Evolutionary conservation across 53 echinoderm and acorn worm genomes (phyloP).

Genomic region (Patiria pectinifera): DNA sequence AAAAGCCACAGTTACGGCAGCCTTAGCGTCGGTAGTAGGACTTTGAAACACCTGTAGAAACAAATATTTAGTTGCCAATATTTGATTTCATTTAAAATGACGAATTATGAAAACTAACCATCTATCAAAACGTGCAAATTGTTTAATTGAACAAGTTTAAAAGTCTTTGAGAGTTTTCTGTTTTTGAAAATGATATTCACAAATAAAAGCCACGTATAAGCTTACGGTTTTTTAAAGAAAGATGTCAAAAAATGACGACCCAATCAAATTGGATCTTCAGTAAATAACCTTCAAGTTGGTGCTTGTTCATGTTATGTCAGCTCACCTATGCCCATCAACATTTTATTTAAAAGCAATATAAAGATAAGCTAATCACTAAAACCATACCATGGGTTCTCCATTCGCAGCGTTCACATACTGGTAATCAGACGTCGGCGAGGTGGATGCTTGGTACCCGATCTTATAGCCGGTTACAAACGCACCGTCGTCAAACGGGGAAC

Average conservation of each 20-base stretch:
- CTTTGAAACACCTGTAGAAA: background rate
- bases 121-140: too few relatives aligned
- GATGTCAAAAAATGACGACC: too few relatives aligned
- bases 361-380: background rate
- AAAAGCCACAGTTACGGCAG: background rate
- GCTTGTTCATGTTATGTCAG: too few relatives aligned
- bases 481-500: background rate
- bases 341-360: background rate
- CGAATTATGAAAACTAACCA: too few relatives aligned
- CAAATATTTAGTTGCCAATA: background rate
- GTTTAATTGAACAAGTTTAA: background rate
- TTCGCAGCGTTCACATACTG: background rate
- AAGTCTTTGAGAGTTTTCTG: too few relatives aligned
- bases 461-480: background rate
- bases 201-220: too few relatives aligned
- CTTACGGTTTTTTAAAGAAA: too few relatives aligned
- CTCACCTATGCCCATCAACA: too few relatives aligned
- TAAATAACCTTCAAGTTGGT: too few relatives aligned
- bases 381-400: background rate
- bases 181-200: too few relatives aligned
- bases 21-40: background rate
- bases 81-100: background rate
- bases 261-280: too few relatives aligned
- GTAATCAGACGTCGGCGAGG: background rate
- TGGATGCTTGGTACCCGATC: background rate